phyloP scores from a whole-genome alignment of 2,888 invertebrate species.

The Gasteruption jaculator region DNA sequence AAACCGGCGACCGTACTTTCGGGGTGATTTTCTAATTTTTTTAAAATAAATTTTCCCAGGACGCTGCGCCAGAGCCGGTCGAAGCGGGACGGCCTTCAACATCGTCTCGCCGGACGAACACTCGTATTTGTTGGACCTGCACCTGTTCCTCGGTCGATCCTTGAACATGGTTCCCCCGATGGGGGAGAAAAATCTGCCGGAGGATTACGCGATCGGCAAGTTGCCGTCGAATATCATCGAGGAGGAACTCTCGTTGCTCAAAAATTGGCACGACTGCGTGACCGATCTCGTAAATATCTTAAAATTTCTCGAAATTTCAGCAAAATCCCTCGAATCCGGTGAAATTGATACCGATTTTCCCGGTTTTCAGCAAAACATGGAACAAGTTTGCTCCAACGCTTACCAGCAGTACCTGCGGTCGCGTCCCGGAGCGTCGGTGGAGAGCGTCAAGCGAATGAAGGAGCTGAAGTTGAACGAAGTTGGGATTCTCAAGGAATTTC shows the following conservation, averaged over 20 bases:
- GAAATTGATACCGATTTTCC: constrained; percentile 3
- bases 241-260: constrained; percentile 73
- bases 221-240: constrained; percentile 81
- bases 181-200: constrained; percentile 52
- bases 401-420: constrained; percentile 87
- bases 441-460: constrained; percentile 85
- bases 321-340: neutral
- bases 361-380: constrained; percentile 58
- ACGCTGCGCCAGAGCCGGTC: constrained; percentile 92
- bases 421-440: constrained; percentile 82
- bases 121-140: constrained; percentile 89
- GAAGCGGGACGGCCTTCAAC: constrained; percentile 87
- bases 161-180: constrained; percentile 57
- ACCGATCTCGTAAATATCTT: constrained; percentile 67
- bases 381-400: constrained; percentile 78
- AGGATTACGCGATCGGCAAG: constrained; percentile 71
- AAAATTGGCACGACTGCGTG: constrained; percentile 68
- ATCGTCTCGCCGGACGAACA: constrained; percentile 87
- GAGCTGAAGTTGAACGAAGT: constrained; percentile 57
- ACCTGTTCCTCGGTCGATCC: constrained; percentile 83
- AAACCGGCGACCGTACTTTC: constrained; percentile 3
- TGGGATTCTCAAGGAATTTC: constrained; percentile 60
- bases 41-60: constrained; percentile 51
- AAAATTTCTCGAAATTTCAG: constrained; percentile 5
- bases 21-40: constrained; percentile 1